Conservation (phyloP, 2,888 invertebrate genomes). For the Phortica magna region DNA sequence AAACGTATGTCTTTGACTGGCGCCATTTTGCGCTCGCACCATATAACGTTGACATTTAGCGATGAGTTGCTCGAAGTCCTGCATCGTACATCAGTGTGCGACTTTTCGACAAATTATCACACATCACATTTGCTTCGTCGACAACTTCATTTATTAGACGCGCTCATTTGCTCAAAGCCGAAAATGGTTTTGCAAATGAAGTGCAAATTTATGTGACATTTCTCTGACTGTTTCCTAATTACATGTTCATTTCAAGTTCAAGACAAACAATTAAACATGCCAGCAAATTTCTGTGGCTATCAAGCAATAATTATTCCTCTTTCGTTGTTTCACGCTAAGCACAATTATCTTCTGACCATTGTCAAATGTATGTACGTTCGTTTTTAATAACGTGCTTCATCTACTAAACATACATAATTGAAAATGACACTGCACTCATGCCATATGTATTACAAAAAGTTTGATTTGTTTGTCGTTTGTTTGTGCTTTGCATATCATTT, state of each 20-base stretch:
- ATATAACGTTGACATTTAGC: not conserved
- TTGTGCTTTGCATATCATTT: conserved; percentile 16
- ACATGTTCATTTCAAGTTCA: conserved; percentile 57
- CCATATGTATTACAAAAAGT: not conserved
- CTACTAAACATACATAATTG: too few relatives aligned
- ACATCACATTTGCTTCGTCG: not conserved
- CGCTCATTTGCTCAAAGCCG: not conserved
- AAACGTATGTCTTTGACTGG: not conserved
- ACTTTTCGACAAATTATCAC: conserved; percentile 4
- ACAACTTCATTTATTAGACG: not conserved
- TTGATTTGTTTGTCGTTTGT: not conserved
- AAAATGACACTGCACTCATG: too few relatives aligned
- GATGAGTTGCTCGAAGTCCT: not conserved
- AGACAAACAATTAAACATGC: too few relatives aligned
- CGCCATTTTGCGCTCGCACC: not conserved
- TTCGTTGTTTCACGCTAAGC: too few relatives aligned
- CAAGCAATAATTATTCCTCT: too few relatives aligned
- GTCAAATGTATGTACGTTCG: too few relatives aligned
- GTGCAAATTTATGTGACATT: conserved; percentile 21
- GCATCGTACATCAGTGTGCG: not conserved
- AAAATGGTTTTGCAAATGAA: conserved; percentile 3
- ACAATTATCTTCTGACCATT: too few relatives aligned
- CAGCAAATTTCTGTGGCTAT: too few relatives aligned
- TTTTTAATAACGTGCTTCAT: too few relatives aligned
- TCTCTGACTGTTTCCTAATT: conserved; percentile 12